Evolutionary conservation across 2,797 vertebrate genomes (phyloP).

Genomic region (Halcyon badia): DNA sequence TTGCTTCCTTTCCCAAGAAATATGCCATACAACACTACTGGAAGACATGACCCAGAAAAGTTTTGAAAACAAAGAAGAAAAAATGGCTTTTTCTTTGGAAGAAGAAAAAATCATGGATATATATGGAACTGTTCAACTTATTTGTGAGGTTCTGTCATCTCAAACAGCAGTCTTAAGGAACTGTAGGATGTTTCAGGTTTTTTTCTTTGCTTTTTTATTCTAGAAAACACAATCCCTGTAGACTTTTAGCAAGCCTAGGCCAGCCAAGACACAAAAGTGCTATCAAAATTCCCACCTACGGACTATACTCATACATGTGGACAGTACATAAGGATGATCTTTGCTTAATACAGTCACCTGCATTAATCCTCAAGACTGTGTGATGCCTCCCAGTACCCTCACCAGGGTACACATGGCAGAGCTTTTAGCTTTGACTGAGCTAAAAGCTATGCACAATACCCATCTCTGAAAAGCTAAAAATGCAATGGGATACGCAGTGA

Average conservation of each 20-base stretch:
- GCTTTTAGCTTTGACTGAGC: background rate
- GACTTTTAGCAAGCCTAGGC: background rate
- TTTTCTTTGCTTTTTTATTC: background rate
- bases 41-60: background rate
- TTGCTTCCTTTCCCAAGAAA: background rate
- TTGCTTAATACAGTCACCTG: background rate
- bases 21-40: background rate
- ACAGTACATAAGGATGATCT: background rate
- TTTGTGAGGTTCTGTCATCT: background rate
- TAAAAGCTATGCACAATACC: fast-evolving
- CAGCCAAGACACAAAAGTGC: background rate
- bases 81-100: background rate
- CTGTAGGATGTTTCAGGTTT: background rate
- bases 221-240: background rate
- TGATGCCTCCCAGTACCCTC: background rate
- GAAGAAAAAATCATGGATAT: too few relatives aligned
- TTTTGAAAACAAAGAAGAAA: background rate
- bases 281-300: background rate
- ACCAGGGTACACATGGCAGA: background rate
- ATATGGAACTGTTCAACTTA: background rate
- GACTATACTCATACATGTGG: background rate
- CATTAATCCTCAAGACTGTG: background rate
- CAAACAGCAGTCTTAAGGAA: background rate
- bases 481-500: background rate
- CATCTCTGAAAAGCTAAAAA: background rate